Evolutionary conservation across 2,888 invertebrate species (phyloP).

Genomic region (Dicycla oo): DNA sequence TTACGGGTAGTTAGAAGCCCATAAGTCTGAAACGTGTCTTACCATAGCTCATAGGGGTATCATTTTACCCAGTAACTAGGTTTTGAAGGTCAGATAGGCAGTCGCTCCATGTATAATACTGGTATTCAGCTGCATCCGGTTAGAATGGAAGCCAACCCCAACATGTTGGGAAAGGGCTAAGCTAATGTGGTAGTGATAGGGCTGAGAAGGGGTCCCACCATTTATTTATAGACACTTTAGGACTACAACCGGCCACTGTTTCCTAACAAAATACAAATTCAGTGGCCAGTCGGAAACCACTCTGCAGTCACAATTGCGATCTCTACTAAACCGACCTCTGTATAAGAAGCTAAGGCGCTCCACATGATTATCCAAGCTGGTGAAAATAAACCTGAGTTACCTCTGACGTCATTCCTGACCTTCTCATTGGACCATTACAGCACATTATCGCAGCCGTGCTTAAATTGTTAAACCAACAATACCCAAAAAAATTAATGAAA

Average conservation of each 20-base stretch:
- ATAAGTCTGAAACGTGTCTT: too few relatives aligned
- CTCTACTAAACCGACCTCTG: not conserved
- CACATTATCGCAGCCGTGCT: constrained; percentile 29
- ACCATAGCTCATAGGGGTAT: too few relatives aligned
- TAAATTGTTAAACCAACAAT: constrained; percentile 56
- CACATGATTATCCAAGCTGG: constrained; percentile 15
- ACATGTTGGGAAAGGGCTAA: too few relatives aligned
- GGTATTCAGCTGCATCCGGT: too few relatives aligned
- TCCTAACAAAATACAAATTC: not conserved
- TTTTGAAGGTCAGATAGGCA: too few relatives aligned
- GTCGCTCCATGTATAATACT: too few relatives aligned
- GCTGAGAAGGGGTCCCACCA: not conserved
- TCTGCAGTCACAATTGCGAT: not conserved
- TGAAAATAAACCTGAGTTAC: constrained; percentile 32
- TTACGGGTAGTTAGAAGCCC: too few relatives aligned
- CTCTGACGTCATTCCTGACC: constrained; percentile 59
- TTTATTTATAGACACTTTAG: not conserved
- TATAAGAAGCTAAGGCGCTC: not conserved
- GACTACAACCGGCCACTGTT: not conserved
- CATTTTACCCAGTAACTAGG: too few relatives aligned
- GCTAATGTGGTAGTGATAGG: not conserved
- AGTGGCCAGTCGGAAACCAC: too few relatives aligned
- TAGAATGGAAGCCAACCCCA: too few relatives aligned
- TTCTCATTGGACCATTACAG: constrained; percentile 41
- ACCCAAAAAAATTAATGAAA: constrained; percentile 45